These are phyloP conservation scores for Leucania comma DNA, from an alignment of 2,888 invertebrate genomes.

Conservation along the genomic window DNA sequence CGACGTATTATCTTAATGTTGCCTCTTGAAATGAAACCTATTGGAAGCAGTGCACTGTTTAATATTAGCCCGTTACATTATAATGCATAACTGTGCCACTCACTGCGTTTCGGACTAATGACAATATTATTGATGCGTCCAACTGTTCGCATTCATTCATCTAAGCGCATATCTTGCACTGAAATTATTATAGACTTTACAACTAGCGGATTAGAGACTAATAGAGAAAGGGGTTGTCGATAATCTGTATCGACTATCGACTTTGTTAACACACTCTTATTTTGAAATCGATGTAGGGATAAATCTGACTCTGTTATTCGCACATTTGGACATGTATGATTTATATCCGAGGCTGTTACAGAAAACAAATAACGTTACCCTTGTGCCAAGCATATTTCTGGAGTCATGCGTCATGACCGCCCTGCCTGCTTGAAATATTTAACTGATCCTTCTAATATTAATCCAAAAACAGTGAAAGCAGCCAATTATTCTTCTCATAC, in stretches of 20 bases:
- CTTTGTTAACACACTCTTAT: not conserved
- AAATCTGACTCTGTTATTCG: constrained; percentile 25
- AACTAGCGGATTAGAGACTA: constrained; percentile 14
- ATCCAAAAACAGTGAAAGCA: constrained; percentile 28
- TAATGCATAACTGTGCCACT: constrained; percentile 55
- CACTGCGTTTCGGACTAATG: constrained; percentile 51
- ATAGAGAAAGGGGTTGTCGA: constrained; percentile 25
- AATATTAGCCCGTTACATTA: constrained; percentile 54
- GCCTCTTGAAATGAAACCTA: constrained; percentile 48
- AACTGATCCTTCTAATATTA: constrained; percentile 14
- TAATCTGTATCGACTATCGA: constrained; percentile 2
- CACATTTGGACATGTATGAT: constrained; percentile 16
- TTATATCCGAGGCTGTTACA: constrained; percentile 28
- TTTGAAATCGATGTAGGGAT: not conserved
- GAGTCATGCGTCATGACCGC: constrained; percentile 41
- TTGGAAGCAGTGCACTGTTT: constrained; percentile 30
- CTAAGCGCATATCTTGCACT: constrained; percentile 28
- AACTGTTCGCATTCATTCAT: constrained; percentile 75
- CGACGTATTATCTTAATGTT: constrained; percentile 49
- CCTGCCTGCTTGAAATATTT: constrained; percentile 24
- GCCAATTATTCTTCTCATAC: not conserved
- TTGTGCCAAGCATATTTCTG: constrained; percentile 41
- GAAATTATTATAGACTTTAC: constrained; percentile 37
- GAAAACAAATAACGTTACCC: constrained; percentile 46
- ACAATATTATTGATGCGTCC: constrained; percentile 68